Conservation (phyloP, 1,140 invertebrate species). For the Lepidotrigona ventralis region DNA sequence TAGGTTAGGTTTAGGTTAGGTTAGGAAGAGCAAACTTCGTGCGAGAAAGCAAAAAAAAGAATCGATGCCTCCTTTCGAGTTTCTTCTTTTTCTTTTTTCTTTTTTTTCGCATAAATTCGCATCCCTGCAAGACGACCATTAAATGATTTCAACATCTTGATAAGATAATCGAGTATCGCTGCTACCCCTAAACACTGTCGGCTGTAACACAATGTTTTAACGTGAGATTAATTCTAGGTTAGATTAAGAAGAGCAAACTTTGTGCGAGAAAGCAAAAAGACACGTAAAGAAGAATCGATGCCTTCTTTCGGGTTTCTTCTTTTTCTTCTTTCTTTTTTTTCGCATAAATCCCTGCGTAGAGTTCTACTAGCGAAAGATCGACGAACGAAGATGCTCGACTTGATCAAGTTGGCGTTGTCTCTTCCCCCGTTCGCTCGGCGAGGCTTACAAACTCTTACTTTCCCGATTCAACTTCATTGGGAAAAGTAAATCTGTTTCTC, state of each 20-base stretch:
- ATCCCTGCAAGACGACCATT: not conserved
- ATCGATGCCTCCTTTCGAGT: not conserved
- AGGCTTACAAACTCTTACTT: not conserved
- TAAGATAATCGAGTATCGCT: conserved; percentile 31
- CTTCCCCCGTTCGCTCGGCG: too few relatives aligned
- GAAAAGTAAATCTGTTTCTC: conserved; percentile 44
- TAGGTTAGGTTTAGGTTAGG: too few relatives aligned
- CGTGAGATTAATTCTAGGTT: conserved; percentile 14
- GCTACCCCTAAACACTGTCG: not conserved
- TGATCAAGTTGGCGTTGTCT: not conserved
- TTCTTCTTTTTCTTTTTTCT: not conserved
- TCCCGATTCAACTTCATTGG: conserved; percentile 35
- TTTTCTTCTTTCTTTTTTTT: too few relatives aligned
- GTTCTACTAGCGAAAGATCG: not conserved
- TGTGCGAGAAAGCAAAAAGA: too few relatives aligned
- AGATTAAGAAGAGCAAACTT: too few relatives aligned
- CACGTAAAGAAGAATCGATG: too few relatives aligned
- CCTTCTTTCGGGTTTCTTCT: too few relatives aligned
- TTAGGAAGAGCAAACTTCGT: not conserved
- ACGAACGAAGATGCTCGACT: not conserved
- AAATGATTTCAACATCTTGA: conserved; percentile 45
- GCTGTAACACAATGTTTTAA: conserved; percentile 5
- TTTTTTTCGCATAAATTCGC: too few relatives aligned
- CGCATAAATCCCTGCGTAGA: too few relatives aligned
- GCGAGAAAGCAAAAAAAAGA: not conserved